Evolutionary conservation across 2,113 vertebrate species (phyloP).

Genomic region (Notiomystis cincta): DNA sequence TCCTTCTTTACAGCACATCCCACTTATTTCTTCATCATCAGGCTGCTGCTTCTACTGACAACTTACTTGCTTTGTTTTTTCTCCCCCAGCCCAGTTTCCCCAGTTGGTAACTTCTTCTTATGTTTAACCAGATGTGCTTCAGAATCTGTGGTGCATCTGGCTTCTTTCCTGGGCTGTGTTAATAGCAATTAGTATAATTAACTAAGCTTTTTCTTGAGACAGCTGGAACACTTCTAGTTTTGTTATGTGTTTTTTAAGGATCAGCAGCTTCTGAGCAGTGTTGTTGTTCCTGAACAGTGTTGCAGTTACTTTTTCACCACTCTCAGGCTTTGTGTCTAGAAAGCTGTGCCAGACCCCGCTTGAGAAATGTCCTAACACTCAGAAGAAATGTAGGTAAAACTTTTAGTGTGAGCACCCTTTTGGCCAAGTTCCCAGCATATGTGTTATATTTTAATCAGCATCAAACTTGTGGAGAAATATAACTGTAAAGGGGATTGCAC

Average conservation of each 20-base stretch:
- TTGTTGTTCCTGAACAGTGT: not conserved
- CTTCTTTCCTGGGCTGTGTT: not conserved
- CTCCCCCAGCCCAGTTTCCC: not conserved
- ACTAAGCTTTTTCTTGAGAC: not conserved
- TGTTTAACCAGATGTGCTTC: not conserved
- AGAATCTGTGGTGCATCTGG: not conserved
- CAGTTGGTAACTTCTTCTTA: not conserved
- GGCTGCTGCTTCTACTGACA: not conserved
- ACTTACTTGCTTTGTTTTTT: accelerated
- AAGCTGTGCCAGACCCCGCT: not conserved
- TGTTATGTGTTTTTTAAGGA: not conserved
- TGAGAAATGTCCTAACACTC: not conserved
- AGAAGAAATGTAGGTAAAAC: not conserved
- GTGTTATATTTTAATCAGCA: not conserved
- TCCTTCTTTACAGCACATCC: not conserved
- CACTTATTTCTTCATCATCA: not conserved
- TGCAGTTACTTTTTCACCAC: not conserved
- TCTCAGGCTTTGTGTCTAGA: not conserved
- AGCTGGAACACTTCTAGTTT: not conserved
- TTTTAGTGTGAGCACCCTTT: not conserved
- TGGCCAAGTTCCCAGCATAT: not conserved
- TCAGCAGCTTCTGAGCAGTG: not conserved
- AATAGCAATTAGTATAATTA: not conserved
- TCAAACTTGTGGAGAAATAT: not conserved
- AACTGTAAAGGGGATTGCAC: not conserved